These are phyloP conservation scores for Perognathus longimembris DNA, from an alignment of 2,113 vertebrate genomes.

Conservation along the genomic window DNA sequence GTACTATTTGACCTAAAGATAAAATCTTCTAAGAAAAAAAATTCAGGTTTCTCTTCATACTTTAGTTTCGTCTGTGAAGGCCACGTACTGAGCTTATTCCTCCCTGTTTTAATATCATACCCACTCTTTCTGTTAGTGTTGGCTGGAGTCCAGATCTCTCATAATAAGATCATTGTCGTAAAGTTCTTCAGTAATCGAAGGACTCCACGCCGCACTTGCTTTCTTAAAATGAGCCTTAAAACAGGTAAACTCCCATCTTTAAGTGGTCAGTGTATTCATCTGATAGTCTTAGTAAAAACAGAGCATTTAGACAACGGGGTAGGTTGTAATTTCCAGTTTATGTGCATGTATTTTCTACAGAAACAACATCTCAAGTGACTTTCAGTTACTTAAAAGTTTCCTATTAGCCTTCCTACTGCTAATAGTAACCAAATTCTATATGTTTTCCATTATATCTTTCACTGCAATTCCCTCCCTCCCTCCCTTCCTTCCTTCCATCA, in stretches of 20 bases:
- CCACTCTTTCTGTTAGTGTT: not conserved
- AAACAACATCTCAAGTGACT: slow-evolving; percentile 31
- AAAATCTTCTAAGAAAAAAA: not conserved
- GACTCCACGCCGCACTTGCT: not conserved
- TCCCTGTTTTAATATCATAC: not conserved
- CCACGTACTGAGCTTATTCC: not conserved
- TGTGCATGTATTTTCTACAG: not conserved
- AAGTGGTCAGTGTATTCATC: not conserved
- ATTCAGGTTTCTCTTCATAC: accelerated
- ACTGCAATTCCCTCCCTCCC: not conserved
- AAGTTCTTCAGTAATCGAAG: not conserved
- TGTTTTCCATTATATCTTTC: slow-evolving; percentile 46
- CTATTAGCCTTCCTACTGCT: slow-evolving; percentile 39
- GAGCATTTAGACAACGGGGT: not conserved
- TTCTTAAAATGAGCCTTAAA: not conserved
- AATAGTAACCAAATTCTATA: slow-evolving; percentile 13
- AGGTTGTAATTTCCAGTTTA: not conserved
- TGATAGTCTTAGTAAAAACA: not conserved
- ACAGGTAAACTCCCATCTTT: too few species aligned
- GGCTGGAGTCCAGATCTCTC: not conserved
- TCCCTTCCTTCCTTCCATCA: not conserved
- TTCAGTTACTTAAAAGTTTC: slow-evolving; percentile 49
- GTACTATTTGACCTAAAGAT: not conserved
- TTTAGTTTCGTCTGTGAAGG: not conserved
- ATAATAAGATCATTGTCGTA: not conserved